phyloP scores from a whole-genome alignment of 2,113 vertebrate genomes.

The Dipodomys ordii region DNA sequence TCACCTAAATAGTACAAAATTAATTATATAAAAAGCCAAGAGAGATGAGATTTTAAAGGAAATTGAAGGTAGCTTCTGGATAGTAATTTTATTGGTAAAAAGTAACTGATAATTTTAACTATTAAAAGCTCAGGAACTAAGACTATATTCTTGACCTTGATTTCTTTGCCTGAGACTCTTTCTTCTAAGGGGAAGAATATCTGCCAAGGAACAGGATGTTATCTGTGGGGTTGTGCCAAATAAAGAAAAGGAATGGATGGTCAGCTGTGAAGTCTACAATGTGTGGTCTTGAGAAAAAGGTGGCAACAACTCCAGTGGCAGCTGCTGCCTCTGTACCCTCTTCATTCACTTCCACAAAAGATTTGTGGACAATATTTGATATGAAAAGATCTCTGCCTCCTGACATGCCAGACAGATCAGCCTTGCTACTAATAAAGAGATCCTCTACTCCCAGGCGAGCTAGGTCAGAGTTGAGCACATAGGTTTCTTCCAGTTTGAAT shows the following conservation, averaged over 20 bases:
- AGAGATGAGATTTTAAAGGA: background rate
- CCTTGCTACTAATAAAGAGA: conserved; percentile 87
- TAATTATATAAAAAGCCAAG: background rate
- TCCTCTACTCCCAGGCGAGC: conserved; percentile 89
- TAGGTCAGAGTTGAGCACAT: conserved; percentile 88
- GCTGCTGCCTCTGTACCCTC: conserved; percentile 96
- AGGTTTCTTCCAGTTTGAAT: conserved; percentile 94
- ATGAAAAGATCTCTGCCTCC: conserved; percentile 88
- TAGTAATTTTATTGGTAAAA: conserved; percentile 42
- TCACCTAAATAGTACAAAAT: background rate
- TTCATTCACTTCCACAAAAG: conserved; percentile 96
- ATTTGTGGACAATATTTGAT: conserved; percentile 93
- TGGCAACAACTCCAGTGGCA: conserved; percentile 88
- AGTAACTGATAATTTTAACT: background rate
- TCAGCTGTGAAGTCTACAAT: conserved; percentile 91
- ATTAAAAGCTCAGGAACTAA: background rate
- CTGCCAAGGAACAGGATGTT: conserved; percentile 92
- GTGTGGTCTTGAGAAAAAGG: conserved; percentile 69
- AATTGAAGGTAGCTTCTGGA: conserved; percentile 40
- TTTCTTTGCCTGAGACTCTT: background rate
- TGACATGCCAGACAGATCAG: conserved; percentile 94
- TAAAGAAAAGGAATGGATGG: conserved; percentile 96
- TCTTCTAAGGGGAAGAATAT: conserved; percentile 84
- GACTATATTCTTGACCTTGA: background rate
- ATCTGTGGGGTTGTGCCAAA: conserved; percentile 90